phyloP scores from a whole-genome alignment of 2,797 vertebrate genomes.

The Yasuhikotakia modesta region DNA sequence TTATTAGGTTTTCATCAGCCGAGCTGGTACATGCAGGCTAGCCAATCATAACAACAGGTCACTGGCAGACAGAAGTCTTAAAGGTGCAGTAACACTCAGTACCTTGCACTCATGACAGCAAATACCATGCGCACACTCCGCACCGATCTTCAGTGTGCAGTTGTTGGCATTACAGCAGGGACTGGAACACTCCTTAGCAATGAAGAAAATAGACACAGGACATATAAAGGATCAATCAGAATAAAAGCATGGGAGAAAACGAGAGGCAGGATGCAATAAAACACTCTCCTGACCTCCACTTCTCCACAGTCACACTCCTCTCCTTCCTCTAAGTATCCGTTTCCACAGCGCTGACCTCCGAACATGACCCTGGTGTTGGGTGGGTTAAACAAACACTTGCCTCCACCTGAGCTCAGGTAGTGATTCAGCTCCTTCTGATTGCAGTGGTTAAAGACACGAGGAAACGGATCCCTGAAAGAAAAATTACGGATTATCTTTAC shows the following conservation, averaged over 20 bases:
- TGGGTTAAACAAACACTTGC: conserved; percentile 95
- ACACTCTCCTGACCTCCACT: conserved; percentile 80
- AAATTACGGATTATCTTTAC: neutral
- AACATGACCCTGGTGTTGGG: conserved; percentile 89
- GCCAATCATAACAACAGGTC: neutral
- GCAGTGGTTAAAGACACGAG: conserved; percentile 89
- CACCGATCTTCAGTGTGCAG: conserved; percentile 87
- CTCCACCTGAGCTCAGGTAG: conserved; percentile 92
- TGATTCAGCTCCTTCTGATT: conserved; percentile 87
- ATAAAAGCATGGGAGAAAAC: conserved; percentile 27
- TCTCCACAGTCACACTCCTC: conserved; percentile 98
- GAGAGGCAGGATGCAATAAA: neutral
- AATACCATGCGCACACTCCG: conserved; percentile 91
- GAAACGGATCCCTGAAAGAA: conserved; percentile 86
- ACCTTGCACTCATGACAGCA: conserved; percentile 95
- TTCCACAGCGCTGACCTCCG: conserved; percentile 91
- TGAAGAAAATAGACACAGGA: conserved; percentile 7
- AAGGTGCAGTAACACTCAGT: neutral
- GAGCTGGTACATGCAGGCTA: neutral
- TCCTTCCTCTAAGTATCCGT: conserved; percentile 95
- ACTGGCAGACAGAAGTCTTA: neutral
- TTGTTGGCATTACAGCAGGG: conserved; percentile 92
- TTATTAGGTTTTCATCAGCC: neutral
- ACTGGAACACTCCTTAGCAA: conserved; percentile 87
- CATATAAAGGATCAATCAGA: neutral